Base-by-base conservation (phyloP, 2,797 vertebrate species). In the Urophycis tenuis region DNA sequence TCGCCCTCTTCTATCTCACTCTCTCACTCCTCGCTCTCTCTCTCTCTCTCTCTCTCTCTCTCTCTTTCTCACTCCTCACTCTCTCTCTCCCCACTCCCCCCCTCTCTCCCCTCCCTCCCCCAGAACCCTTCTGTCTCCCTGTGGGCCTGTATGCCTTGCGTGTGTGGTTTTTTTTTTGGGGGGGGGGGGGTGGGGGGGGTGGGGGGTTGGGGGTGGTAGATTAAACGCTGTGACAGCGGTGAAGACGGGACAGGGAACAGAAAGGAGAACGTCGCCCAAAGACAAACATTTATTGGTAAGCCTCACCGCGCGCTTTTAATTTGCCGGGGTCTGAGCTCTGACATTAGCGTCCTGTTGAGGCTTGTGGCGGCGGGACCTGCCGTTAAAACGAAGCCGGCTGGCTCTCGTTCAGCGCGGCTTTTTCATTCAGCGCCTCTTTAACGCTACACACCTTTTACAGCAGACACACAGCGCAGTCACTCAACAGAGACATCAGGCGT, bases 201-300 rank as follows among this genome's bases (percentile, higher is more conserved):
- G 79, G 75, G 80, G 15, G 14, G 33, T 72, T 53, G 79, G 82
- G 77, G 74, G n/a, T 49, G 72, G 72, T 9, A 74, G 64, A 32
- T 31, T 6, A 71, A 33, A 71, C 17, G 30, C 7, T 32, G 53
- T 72, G 81, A 78, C 67, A 76, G 22, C 35, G 84, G 87, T 86
- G 81, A 87, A 88, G 87, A 82, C 77, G 85, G 81, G 87, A 85
- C 86, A 86, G 89, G 87, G 91, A 90, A 89, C 91, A 77, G 84
- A 86, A 86, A 88, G 86, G 90, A 92, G 89, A 91, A 77, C 82
- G 85, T 36, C 19, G 89, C 89, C 89, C 85, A 85, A 84, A 91
- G 91, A 89, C 88, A 89, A 90, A 89, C 87, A 85, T 86, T 88
- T 92, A 91, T 89, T 89, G 87, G 87, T 83, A 82, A 82, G 79